These are phyloP conservation scores for Albula goreensis DNA, from an alignment of 2,113 vertebrate genomes.

Conservation along the genomic window DNA sequence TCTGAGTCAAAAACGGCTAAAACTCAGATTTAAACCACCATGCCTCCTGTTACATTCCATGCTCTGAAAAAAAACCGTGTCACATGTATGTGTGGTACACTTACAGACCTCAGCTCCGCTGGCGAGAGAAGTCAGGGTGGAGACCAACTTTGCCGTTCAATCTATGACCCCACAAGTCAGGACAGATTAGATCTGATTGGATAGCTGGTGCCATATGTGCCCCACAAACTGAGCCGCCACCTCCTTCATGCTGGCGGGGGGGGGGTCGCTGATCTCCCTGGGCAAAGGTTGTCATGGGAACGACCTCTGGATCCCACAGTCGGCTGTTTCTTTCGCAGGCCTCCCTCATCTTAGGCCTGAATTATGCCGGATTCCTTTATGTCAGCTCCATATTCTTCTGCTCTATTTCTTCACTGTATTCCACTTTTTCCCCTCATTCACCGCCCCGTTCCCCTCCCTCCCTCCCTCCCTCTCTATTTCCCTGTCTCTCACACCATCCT, in stretches of 20 bases:
- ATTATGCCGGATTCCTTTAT: conserved; percentile 69
- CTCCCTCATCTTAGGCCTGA: conserved; percentile 63
- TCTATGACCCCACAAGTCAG: conserved; percentile 65
- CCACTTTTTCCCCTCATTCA: background rate
- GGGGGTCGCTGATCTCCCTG: conserved; percentile 57
- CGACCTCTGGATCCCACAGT: conserved; percentile 65
- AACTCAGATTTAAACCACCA: background rate
- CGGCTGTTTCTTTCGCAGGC: conserved; percentile 62
- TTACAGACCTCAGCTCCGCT: background rate
- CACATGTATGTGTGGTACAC: background rate
- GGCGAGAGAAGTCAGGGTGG: conserved; percentile 41
- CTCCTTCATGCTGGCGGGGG: conserved; percentile 49
- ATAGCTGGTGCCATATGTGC: conserved; percentile 67
- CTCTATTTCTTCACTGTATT: conserved; percentile 67
- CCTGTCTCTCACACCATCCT: background rate
- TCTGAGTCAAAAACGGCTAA: background rate
- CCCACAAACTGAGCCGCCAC: conserved; percentile 64
- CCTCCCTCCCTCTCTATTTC: background rate
- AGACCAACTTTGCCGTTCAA: conserved; percentile 54
- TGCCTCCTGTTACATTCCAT: background rate
- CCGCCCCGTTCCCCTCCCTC: background rate
- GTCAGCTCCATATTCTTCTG: conserved; percentile 73
- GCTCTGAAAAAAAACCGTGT: background rate
- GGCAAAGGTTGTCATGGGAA: conserved; percentile 76
- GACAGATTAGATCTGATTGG: conserved; percentile 67